These are phyloP conservation scores for Patella caerulea DNA, from an alignment of 2,888 invertebrate species.

Conservation along the genomic window DNA sequence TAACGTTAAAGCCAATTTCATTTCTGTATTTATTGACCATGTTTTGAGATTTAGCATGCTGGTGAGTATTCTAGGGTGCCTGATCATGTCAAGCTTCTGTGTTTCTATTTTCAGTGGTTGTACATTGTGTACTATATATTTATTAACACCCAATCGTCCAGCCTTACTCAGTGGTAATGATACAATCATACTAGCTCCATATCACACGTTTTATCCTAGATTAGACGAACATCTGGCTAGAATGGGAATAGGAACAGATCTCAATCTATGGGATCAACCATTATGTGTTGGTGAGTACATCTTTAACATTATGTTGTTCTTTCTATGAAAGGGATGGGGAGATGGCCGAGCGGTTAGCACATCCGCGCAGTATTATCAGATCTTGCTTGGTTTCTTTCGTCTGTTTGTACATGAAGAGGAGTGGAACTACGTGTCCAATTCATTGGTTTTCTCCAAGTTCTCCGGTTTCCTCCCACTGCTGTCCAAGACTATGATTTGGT, in stretches of 20 bases:
- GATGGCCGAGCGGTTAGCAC: no score
- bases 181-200: slow-evolving; percentile 69
- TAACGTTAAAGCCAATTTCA: not conserved
- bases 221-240: slow-evolving; percentile 70
- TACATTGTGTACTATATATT: slow-evolving; percentile 68
- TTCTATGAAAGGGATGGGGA: no score
- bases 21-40: not conserved
- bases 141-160: slow-evolving; percentile 71
- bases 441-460: no score
- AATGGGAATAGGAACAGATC: slow-evolving; percentile 62
- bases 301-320: no score
- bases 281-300: slow-evolving; percentile 64
- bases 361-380: no score
- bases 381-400: no score
- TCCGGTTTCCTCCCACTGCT: no score
- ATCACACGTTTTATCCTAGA: slow-evolving; percentile 70
- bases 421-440: no score
- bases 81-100: not conserved
- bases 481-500: no score
- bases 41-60: not conserved
- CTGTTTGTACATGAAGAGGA: no score
- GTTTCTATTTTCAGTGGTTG: slow-evolving; percentile 56
- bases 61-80: no score
- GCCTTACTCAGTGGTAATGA: slow-evolving; percentile 70
- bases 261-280: slow-evolving; percentile 72